Base-by-base conservation (phyloP, 1,140 invertebrate species). In the Patella vulgata region DNA sequence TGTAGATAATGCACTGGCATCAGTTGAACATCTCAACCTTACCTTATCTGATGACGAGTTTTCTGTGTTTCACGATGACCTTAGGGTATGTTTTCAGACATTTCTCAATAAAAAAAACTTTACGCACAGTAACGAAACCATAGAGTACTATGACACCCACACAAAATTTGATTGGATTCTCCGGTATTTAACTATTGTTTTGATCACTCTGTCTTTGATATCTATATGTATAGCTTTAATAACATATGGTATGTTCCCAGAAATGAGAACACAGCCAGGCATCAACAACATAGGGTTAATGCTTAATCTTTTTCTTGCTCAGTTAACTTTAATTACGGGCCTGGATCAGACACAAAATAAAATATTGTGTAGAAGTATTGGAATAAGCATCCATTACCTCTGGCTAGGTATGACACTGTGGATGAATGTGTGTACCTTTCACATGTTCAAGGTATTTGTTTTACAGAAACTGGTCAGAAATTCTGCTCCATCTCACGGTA, bases 351-450 rank as follows among this genome's bases (percentile, higher is more conserved):
- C 67, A 3, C 52, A 62, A 23, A 53, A 53, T 11, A 47, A 39
- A n/a, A 28, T 57, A 0, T 42, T 83, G 3, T 87, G 87, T 59
- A 66, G 78, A 19, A 60, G 70, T 0, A 71, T 91, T 87, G 93
- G 91, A 52, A 89, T 92, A 53, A 83, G 88, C 66, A 93, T 94
- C 87, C 94, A 97, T 80, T 96, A 94, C 87, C 91, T 93, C 82
- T 95, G 95, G 85, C 86, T 97, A 76, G 89, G 93, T 23, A 91
- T 94, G 48, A 96, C 96, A 87, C 94, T 95, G 82, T 96, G 94
- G 94, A 90, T 97, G 64, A 95, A 93, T 84, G 93, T 93, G 40
- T 96, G 97, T 92, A 94, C 94, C 6, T 62, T 67, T 47, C 68
- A 77, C 55, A 75, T 75, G 73, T 73, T 65, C 36, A 48, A 57